A percentile compares a stretch with the other conserved stretches of the same genome.
Conservation (phyloP, 2,797 vertebrate genomes). For the Tragelaphus oryx region DNA sequence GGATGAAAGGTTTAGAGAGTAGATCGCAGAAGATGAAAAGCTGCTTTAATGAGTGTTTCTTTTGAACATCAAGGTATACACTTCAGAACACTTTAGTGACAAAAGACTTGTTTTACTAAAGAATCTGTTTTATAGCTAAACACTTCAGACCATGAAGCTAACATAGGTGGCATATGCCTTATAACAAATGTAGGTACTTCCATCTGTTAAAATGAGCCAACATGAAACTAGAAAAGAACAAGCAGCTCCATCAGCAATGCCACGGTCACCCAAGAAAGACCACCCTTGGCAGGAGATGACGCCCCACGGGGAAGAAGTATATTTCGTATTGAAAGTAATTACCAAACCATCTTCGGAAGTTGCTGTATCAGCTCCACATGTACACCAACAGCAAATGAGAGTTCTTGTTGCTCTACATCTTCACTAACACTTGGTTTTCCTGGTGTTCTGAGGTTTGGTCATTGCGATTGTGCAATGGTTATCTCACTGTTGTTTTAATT, state of each 20-base stretch:
- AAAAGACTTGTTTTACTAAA: neutral
- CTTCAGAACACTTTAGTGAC: neutral
- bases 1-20: neutral
- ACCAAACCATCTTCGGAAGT: neutral
- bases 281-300: neutral
- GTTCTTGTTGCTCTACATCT: fast-evolving
- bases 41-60: neutral
- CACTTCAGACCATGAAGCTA: neutral
- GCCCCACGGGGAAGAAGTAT: neutral
- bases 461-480: fast-evolving
- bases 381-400: neutral
- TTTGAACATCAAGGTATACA: neutral
- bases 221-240: neutral
- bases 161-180: neutral
- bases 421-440: neutral
- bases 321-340: neutral
- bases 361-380: too few relatives aligned
- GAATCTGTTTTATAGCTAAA: neutral
- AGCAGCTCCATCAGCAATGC: neutral
- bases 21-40: neutral
- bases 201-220: neutral
- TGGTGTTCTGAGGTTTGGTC: neutral
- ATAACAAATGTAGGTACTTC: neutral
- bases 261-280: neutral
- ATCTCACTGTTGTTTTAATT: neutral